These are phyloP conservation scores for Hipparchia sbordonii DNA, from an alignment of 2,888 invertebrate genomes.

Conservation along the genomic window DNA sequence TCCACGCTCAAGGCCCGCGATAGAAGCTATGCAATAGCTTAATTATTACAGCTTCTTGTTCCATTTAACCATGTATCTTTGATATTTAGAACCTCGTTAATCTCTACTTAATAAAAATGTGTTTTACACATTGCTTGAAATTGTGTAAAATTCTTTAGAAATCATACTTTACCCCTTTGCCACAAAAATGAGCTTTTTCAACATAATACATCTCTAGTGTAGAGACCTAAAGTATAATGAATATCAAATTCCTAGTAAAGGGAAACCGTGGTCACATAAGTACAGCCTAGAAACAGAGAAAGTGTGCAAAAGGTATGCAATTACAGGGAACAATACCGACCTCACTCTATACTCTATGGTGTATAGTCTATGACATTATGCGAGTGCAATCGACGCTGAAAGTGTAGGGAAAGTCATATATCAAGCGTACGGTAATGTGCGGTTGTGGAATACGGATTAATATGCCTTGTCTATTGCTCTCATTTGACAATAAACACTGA, in stretches of 20 bases:
- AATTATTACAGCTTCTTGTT: no score
- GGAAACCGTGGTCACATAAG: constrained; percentile 34
- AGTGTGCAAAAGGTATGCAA: constrained; percentile 44
- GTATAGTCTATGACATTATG: constrained; percentile 57
- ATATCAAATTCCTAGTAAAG: constrained; percentile 16
- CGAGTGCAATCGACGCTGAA: constrained; percentile 46
- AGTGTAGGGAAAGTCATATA: constrained; percentile 48
- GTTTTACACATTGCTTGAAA: no score
- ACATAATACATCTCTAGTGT: not conserved
- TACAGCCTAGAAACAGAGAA: constrained; percentile 35
- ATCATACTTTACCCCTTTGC: no score
- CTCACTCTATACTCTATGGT: constrained; percentile 41
- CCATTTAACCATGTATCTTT: no score
- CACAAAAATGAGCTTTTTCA: not conserved
- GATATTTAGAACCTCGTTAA: no score
- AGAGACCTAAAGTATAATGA: constrained; percentile 1
- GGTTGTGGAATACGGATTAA: constrained; percentile 32
- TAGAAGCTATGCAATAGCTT: no score
- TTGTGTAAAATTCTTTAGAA: no score
- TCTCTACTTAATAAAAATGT: no score
- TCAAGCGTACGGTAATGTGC: constrained; percentile 19
- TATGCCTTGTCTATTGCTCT: constrained; percentile 10
- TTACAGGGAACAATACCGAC: constrained; percentile 48
- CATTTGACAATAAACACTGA: constrained; percentile 2
- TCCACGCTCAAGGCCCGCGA: no score